Conservation (phyloP, 2,113 vertebrate genomes). For the Okapia johnstoni region DNA sequence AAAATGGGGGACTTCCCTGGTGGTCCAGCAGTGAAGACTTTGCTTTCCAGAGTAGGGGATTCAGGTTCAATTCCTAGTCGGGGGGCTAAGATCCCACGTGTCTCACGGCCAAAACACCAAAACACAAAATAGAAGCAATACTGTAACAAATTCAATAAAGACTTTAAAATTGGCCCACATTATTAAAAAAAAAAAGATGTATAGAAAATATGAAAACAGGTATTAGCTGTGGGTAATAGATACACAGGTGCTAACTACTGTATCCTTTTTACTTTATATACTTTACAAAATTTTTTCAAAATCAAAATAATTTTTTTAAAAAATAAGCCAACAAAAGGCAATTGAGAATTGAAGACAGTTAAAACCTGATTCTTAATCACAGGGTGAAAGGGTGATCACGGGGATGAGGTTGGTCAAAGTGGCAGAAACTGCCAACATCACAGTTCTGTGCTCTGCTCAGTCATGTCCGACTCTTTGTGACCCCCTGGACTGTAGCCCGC, state of each 20-base stretch:
- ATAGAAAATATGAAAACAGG: background rate
- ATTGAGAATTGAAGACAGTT: background rate
- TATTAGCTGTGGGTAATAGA: background rate
- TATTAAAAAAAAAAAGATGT: background rate
- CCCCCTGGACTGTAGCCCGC: background rate
- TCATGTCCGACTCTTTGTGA: rapidly evolving
- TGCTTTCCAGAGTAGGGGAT: background rate
- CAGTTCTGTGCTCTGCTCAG: background rate
- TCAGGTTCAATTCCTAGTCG: background rate
- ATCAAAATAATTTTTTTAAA: background rate
- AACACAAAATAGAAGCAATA: background rate
- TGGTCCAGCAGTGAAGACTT: background rate
- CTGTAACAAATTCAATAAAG: background rate
- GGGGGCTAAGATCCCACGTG: background rate
- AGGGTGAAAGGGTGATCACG: background rate
- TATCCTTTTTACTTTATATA: background rate
- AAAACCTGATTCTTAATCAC: background rate
- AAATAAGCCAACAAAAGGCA: background rate
- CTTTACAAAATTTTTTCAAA: background rate
- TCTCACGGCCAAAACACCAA: background rate
- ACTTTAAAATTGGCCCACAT: background rate
- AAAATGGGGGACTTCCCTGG: background rate
- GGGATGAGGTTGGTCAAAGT: too few species aligned
- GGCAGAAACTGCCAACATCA: background rate
- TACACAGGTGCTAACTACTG: background rate